phyloP scores from a whole-genome alignment of 2,888 invertebrate species.

The Apamea crenata region DNA sequence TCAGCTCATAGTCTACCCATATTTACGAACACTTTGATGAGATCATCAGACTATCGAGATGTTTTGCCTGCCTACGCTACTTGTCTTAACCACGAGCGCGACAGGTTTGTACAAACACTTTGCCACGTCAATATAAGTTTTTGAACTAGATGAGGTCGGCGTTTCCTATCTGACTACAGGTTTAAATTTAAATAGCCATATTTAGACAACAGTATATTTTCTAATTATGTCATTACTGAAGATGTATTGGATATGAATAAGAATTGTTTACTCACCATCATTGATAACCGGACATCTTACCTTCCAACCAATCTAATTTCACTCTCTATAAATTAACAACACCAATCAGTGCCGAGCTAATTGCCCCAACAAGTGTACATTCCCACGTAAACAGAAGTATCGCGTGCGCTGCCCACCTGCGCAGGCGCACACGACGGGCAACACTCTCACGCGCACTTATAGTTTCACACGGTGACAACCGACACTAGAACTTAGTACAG shows the following conservation, averaged over 20 bases:
- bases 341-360: slow-evolving; percentile 51
- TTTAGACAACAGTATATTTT: background rate
- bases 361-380: slow-evolving; percentile 58
- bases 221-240: no score
- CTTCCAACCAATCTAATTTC: slow-evolving; percentile 6
- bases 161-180: no score
- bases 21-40: background rate
- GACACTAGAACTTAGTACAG: background rate
- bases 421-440: slow-evolving; percentile 47
- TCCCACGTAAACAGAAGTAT: slow-evolving; percentile 63
- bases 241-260: no score
- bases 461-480: slow-evolving; percentile 59
- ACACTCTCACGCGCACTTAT: slow-evolving; percentile 60
- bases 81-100: no score
- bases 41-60: background rate
- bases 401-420: slow-evolving; percentile 67
- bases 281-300: background rate
- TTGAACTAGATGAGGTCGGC: no score
- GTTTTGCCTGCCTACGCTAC: background rate
- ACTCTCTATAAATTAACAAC: slow-evolving; percentile 48
- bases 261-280: background rate
- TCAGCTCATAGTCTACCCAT: background rate
- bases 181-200: no score
- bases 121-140: no score
- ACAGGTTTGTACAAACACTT: no score